Base-by-base conservation (phyloP, 35 echinoderm and acorn worm species). In the Acanthaster planci region DNA sequence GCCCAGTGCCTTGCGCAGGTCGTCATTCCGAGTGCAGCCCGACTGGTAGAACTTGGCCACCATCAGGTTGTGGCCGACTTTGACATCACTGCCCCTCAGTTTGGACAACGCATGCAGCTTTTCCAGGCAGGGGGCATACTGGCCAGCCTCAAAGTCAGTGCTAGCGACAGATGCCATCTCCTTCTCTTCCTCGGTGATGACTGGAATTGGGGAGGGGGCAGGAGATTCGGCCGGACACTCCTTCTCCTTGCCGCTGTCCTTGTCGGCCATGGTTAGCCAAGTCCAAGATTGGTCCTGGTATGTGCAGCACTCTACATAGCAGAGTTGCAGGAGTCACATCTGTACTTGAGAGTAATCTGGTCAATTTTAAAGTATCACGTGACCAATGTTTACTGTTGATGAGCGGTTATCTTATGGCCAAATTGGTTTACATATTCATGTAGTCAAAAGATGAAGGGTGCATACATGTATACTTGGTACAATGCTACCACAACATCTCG, bases 11-110 rank as follows among this genome's bases (percentile, higher is more conserved):
- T 87, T 87, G 64, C 85, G 87, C 27, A 94, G 79, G 15, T 99
- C 92, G 55, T 99, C 96, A 0, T 87, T 89, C 52, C 91, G 85
- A 18, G 82, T 82, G 60, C 92, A 99, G 1, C 92, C 96, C 19
- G 92, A 89, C 82, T 89, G 92, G 84, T 91, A 93, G 79, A 91
- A 99, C 38, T 85, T 79, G 0, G 92, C 89, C 30, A 99, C 92
- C 15, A 88, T 77, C 75, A 94, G 60, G 40, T 99, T 99, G 31
- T 99, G 96, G 40, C 87, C 80, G 21, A 99, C 88, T 51, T 99
- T 99, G 36, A 82, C 51, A 39, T 99, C 92, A 32, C 38, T 88
- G 14, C 76, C 86, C 57, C 88, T 64, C 76, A 89, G 72, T 50
- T 77, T 76, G 39, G 82, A 56, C 37, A 99, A 64, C 12, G 83